These are phyloP conservation scores for Struthidea cinerea DNA, from an alignment of 2,113 vertebrate species.

Conservation along the genomic window DNA sequence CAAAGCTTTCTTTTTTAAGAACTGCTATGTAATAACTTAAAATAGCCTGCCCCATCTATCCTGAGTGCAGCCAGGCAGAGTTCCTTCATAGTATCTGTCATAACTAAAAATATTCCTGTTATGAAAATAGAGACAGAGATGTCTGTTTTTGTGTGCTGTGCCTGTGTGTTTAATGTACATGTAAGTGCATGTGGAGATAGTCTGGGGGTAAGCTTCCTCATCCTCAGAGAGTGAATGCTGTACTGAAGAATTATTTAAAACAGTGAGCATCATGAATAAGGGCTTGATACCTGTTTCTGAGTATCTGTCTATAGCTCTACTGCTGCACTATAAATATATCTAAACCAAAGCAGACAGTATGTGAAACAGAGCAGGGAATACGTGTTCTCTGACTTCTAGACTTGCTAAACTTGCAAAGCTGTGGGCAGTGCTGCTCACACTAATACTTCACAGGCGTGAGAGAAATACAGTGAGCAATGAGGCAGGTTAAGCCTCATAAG, in stretches of 20 bases:
- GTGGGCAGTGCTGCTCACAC: neutral
- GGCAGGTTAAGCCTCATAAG: neutral
- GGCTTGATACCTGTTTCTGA: neutral
- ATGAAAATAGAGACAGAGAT: constrained; percentile 37
- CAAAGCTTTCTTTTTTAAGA: constrained; percentile 38
- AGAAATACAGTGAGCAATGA: neutral
- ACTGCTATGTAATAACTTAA: constrained; percentile 28
- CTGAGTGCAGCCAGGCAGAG: constrained; percentile 7
- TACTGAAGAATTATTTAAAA: neutral
- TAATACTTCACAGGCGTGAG: neutral
- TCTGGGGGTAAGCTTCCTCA: neutral
- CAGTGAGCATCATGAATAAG: neutral
- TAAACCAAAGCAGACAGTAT: neutral
- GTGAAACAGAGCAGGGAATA: neutral
- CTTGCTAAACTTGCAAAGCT: neutral
- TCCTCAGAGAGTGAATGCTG: neutral
- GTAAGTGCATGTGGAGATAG: neutral
- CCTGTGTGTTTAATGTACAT: neutral
- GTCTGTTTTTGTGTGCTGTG: neutral
- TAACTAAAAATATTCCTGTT: constrained; percentile 58
- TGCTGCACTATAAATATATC: neutral
- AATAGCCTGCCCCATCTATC: constrained; percentile 34
- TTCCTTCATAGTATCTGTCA: constrained; percentile 51
- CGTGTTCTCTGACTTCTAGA: neutral
- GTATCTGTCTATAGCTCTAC: neutral